Evolutionary conservation across 2,797 vertebrate species (phyloP), one percentile per base, ranked within the genome.

Genomic region (Phalanger gymnotis): DNA sequence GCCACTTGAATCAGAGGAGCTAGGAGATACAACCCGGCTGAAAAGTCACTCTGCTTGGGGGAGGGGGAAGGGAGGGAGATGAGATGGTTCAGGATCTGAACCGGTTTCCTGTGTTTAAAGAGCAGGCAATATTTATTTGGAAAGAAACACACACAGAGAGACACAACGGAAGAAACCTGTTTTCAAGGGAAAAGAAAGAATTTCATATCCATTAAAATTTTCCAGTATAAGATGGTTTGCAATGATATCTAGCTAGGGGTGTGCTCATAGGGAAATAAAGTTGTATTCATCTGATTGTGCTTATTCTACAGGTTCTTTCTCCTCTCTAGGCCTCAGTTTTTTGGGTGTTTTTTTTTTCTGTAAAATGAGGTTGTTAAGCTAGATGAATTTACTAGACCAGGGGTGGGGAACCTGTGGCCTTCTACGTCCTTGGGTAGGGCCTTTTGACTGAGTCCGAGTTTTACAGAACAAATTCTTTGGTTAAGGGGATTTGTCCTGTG

Each of bases 1-100:
- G 10, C 53, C 97, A 97, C 98, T 96, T 97, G 96, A 92, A 95
- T 93, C 93, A 5, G 92, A 96, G 95, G 95, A 95, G 93, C 93
- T 66, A 91, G 92, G 25, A 97, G 95, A 89, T 95, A 96, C 96
- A 96, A 81, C 2, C 54, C 95, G 55, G 25, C 56, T 28, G 0
- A 10, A 53, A 47, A 53, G 54, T 30, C 56, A 73, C 0, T 52
- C 25, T 30, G 55, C 57, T 66, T 53, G 27, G 31, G 57, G 56
- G 53, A 19, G 40, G 27, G 31, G 40, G 51, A 27, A n/a, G 52
- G 30, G 53, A 61, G 73, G 28, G 6, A 1, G 19, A 54, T 0
- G 0, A 34, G 54, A 54, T 40, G 91, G 58, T 95, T 94, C 91
- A 57, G 54, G 91, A 27, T 94, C 58, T 73, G 40, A 61, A 92